These are phyloP conservation scores for Dasyornis broadbenti DNA, from an alignment of 2,113 vertebrate species.

Conservation along the genomic window DNA sequence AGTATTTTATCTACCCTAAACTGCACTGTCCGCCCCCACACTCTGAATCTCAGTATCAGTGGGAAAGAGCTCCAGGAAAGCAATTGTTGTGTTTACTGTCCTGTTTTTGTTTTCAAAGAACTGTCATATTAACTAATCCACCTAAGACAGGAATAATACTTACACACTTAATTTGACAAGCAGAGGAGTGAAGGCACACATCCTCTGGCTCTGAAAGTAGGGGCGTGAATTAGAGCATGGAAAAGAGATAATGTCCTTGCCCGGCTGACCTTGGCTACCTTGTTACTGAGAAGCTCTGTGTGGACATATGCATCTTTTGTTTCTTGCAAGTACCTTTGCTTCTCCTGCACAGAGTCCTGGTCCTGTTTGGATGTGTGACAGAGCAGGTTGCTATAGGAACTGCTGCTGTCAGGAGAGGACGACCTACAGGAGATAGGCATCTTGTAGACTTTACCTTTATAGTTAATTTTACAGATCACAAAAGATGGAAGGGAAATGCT, in stretches of 20 bases:
- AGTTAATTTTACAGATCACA: neutral
- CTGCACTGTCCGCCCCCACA: neutral
- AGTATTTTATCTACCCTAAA: neutral
- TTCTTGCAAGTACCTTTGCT: neutral
- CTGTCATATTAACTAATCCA: neutral
- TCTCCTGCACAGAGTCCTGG: neutral
- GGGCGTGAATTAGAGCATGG: neutral
- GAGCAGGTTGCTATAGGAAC: constrained; percentile 31
- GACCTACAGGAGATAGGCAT: neutral
- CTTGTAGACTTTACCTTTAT: neutral
- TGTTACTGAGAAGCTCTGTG: neutral
- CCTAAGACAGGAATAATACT: neutral
- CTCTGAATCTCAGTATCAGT: neutral
- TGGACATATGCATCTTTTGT: neutral
- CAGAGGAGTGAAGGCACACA: neutral
- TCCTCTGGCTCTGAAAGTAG: neutral
- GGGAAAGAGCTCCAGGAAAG: neutral
- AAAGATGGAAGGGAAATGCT: neutral
- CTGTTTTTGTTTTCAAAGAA: constrained; percentile 29
- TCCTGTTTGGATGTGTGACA: neutral
- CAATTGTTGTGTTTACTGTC: neutral
- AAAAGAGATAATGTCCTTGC: neutral
- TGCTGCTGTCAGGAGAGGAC: neutral
- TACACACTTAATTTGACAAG: neutral
- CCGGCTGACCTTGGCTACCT: neutral